phyloP scores from a whole-genome alignment of 37 sponge, comb jelly and placozoan genomes.

The Aphrocallistes beatrix region DNA sequence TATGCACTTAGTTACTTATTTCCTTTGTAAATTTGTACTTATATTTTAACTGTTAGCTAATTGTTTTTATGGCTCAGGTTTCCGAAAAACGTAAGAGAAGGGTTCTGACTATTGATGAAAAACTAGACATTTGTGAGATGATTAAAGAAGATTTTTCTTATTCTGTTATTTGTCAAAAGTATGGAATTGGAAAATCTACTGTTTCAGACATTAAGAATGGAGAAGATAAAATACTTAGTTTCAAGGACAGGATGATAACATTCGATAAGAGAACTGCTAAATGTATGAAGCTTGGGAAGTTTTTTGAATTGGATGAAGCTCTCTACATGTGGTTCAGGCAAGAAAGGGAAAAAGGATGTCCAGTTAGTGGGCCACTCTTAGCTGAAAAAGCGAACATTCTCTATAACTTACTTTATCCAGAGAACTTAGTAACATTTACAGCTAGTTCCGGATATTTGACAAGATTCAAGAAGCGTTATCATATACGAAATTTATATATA shows the following conservation, averaged over 20 bases:
- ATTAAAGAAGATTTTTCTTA: too few relatives aligned
- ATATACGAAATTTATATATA: not conserved
- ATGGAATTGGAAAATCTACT: constrained; percentile 34
- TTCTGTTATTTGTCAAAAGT: constrained; percentile 27
- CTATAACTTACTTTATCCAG: not conserved
- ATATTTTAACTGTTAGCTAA: too few relatives aligned
- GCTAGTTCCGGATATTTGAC: constrained; percentile 13
- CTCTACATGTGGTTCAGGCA: constrained; percentile 25
- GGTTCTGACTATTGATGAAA: too few relatives aligned
- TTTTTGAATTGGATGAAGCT: constrained; percentile 15
- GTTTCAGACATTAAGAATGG: constrained; percentile 37
- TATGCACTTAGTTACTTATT: too few relatives aligned
- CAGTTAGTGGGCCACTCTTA: constrained; percentile 26
- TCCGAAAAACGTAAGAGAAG: too few relatives aligned
- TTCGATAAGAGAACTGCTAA: constrained; percentile 17
- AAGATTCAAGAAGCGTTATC: constrained; percentile 20
- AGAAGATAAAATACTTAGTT: constrained; percentile 26
- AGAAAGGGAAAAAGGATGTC: constrained; percentile 21
- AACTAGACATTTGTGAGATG: too few relatives aligned
- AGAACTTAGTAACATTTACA: not conserved
- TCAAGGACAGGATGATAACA: not conserved
- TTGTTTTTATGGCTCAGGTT: too few relatives aligned
- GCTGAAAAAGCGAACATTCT: constrained; percentile 22
- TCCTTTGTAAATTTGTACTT: too few relatives aligned
- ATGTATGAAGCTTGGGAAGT: constrained; percentile 1